phyloP scores from a whole-genome alignment of 2,888 invertebrate genomes.

The Metallyticus violacea region DNA sequence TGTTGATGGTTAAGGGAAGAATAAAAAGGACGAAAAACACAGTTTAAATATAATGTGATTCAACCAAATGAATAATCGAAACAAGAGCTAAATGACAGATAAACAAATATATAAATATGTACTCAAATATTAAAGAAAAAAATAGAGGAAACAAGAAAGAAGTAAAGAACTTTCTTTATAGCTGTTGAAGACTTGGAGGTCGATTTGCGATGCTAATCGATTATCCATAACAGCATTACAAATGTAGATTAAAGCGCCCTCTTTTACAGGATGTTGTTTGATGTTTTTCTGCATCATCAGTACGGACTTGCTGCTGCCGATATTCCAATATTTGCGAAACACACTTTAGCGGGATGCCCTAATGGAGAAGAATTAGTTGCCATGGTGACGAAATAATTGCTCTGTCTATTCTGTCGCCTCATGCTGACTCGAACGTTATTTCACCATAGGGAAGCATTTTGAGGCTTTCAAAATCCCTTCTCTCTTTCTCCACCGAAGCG shows the following conservation, averaged over 20 bases:
- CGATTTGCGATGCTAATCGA: no score
- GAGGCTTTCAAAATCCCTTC: neutral
- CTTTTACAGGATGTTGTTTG: neutral
- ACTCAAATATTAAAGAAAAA: no score
- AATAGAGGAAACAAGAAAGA: neutral
- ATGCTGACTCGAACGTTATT: neutral
- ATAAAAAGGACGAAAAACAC: no score
- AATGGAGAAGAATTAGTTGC: conserved; percentile 11
- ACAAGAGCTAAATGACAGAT: no score
- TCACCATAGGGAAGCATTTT: neutral
- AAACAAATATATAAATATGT: no score
- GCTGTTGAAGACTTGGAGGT: neutral
- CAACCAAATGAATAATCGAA: no score
- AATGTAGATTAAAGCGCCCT: neutral
- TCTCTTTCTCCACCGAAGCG: neutral
- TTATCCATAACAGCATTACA: neutral
- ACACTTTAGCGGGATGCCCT: neutral
- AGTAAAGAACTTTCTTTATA: neutral
- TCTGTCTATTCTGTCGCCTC: conserved; percentile 11
- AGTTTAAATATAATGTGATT: no score
- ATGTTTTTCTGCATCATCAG: no score
- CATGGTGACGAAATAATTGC: conserved; percentile 23
- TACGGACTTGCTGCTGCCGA: neutral
- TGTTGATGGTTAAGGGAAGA: no score
- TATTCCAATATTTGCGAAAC: neutral